Percentiles rank a stretch among this genome's conserved stretches.
phyloP scores from a whole-genome alignment of 35 echinoderm and acorn worm genomes.

The Ophioderma brevispina region DNA sequence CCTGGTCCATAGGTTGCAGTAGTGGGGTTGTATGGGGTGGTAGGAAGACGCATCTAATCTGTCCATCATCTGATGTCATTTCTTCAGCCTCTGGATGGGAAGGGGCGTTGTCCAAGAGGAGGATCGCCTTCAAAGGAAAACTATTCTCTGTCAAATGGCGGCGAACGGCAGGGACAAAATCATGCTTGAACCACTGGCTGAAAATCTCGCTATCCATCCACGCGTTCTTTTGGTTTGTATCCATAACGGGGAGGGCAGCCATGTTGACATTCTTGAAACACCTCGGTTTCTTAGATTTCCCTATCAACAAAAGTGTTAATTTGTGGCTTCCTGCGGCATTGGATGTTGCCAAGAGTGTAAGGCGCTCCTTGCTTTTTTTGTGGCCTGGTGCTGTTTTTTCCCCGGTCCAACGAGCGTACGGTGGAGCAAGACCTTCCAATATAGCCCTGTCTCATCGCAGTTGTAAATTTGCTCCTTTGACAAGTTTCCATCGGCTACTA shows the following conservation, averaged over 20 bases:
- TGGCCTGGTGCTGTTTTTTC: not conserved
- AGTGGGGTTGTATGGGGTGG: not conserved
- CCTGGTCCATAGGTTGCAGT: not conserved
- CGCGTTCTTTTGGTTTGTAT: slow-evolving; percentile 14
- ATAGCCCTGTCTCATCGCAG: not conserved
- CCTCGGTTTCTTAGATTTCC: not conserved
- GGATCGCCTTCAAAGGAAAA: slow-evolving; percentile 1
- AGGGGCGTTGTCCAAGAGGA: slow-evolving; percentile 19
- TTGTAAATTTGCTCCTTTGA: not conserved
- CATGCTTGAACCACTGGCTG: not conserved
- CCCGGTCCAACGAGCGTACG: not conserved
- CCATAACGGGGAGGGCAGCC: not conserved
- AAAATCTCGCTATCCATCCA: slow-evolving; percentile 27
- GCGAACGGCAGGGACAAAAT: slow-evolving; percentile 29
- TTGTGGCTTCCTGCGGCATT: not conserved
- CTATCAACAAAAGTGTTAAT: not conserved
- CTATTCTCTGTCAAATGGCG: not conserved
- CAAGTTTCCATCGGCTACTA: not conserved
- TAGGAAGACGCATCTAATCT: not conserved
- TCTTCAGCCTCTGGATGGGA: slow-evolving; percentile 1
- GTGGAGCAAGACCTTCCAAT: not conserved
- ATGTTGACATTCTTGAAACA: not conserved
- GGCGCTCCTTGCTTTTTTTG: not conserved
- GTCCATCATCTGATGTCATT: not conserved
- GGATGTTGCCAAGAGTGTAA: not conserved